Evolutionary conservation across 1,140 invertebrate species (phyloP).

Genomic region (Platorchestia sp.): DNA sequence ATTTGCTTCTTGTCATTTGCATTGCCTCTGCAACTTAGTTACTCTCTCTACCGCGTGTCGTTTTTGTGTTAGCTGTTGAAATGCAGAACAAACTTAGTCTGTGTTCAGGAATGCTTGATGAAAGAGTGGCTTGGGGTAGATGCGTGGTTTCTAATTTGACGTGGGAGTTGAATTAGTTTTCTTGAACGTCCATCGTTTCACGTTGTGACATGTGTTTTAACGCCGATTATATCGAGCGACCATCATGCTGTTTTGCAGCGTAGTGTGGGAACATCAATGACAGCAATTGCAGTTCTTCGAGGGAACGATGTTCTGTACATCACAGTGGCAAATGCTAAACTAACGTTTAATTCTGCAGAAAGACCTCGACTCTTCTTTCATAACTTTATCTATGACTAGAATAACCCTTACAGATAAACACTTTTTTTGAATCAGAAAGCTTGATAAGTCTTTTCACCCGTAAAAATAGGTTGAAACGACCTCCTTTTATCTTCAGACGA

Average conservation of each 20-base stretch:
- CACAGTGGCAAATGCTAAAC: not conserved
- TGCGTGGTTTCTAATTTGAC: not conserved
- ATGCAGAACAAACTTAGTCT: not conserved
- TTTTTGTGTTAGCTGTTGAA: not conserved
- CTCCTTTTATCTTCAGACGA: not conserved
- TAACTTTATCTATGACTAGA: not conserved
- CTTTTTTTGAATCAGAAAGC: not conserved
- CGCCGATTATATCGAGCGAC: not conserved
- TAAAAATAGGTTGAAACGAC: not conserved
- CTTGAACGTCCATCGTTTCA: not conserved
- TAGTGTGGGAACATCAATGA: not conserved
- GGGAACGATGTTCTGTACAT: not conserved
- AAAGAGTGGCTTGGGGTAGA: not conserved
- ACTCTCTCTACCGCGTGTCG: not conserved
- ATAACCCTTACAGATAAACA: not conserved
- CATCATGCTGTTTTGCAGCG: not conserved
- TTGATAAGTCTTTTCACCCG: not conserved
- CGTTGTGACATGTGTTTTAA: not conserved
- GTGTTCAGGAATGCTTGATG: not conserved
- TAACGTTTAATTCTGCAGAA: not conserved
- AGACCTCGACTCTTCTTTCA: not conserved
- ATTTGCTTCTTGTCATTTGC: conserved; percentile 35
- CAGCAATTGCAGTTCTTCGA: not conserved
- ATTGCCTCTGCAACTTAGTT: not conserved
- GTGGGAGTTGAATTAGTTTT: not conserved